Evolutionary conservation across 30 jellyfish, hydroid and myxozoan genomes (phyloP), one percentile per base, ranked within the genome.

Genomic region (Mastigias papua): DNA sequence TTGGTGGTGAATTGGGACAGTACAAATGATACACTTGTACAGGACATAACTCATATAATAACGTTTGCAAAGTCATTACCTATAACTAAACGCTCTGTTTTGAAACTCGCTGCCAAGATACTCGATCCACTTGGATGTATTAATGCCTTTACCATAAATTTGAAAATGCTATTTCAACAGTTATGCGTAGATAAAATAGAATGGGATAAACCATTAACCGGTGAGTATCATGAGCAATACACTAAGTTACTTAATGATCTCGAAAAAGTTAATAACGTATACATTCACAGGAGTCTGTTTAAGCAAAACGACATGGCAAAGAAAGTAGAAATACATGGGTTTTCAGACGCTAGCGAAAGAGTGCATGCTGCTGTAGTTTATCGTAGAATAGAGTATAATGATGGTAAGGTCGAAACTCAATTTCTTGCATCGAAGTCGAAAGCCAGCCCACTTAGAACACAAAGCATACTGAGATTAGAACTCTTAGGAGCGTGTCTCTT

Each of bases 121-220:
- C 86, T 88, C 48, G 98, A 92, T 73, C 97, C 98, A 32, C 28
- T 86, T 48, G 98, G 97, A 46, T 78, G 89, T 48, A 37, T 91
- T 17, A 72, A 78, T 74, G 78, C 74, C 35, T 69, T 84, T 60
- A 66, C 86, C 26, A 69, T 69, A 81, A 78, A 78, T 49, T 54
- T 89, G 31, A 89, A 81, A 80, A 42, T 73, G 21, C 48, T 89
- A 60, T 80, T 89, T 42, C 95, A 90, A 67, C 79, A 61, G 34
- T 65, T 82, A 69, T 90, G 97, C 76, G 68, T 62, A 27, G 95
- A 50, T 15, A 90, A 90, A 37, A 64, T 78, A 67, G 85, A 54
- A 51, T 82, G 93, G 97, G 97, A 89, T 62, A 82, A 61, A 31
- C 79, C 61, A 34, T 51, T 82, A 28, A 19, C 63, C 21, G 89